Percentiles rank a stretch among this genome's conserved stretches.
Conservation (phyloP, 92 coral and sea anemone species). For the Actinostola sp. region DNA sequence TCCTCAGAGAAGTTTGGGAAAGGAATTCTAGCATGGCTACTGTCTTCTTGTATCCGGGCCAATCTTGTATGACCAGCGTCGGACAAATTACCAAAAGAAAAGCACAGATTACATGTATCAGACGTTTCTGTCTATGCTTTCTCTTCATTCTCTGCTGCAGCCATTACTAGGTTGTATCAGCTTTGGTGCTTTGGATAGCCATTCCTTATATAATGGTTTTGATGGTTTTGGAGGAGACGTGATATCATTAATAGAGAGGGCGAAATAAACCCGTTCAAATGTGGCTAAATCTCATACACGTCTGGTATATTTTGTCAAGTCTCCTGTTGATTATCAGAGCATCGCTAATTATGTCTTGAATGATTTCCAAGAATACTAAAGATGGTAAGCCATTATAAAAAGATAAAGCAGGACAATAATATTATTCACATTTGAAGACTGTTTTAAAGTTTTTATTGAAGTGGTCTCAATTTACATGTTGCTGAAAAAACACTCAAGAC, state of each 20-base stretch:
- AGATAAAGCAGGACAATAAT: too few species aligned
- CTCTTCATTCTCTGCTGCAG: neutral
- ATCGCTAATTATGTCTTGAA: constrained; percentile 19
- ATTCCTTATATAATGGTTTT: constrained; percentile 43
- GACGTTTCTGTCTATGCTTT: neutral
- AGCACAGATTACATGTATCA: neutral
- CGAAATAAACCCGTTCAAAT: neutral
- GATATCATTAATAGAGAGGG: neutral
- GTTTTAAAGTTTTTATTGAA: too few species aligned
- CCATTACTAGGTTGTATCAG: constrained; percentile 37
- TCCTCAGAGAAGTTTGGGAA: constrained; percentile 53
- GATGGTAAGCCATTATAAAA: too few species aligned
- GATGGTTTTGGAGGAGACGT: constrained; percentile 68
- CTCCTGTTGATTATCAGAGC: constrained; percentile 42
- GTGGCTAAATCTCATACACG: neutral
- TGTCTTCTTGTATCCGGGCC: neutral
- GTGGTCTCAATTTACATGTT: too few species aligned
- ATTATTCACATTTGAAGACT: too few species aligned
- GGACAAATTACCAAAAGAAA: neutral
- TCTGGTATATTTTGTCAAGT: constrained; percentile 28
- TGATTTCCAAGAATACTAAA: too few species aligned
- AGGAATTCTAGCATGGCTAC: constrained; percentile 44
- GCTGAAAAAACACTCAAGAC: too few species aligned
- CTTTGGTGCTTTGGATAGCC: constrained; percentile 45
- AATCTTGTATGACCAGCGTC: too few species aligned